Percentiles rank a stretch among this genome's conserved stretches.
These are phyloP conservation scores for Sphinx pinastri DNA, from an alignment of 2,888 invertebrate genomes.

Conservation along the genomic window DNA sequence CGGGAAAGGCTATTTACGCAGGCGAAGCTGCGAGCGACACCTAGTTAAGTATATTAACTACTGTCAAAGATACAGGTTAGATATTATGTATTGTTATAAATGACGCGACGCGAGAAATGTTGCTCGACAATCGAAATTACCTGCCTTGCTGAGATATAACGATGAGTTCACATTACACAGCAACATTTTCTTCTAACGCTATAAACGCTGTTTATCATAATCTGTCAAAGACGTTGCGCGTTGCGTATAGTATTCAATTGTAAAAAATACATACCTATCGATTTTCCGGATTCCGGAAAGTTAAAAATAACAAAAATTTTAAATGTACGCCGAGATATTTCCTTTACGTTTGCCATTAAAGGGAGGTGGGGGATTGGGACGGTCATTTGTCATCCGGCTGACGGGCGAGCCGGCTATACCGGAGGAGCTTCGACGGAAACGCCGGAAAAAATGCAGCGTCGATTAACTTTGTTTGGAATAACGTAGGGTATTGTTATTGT, in stretches of 20 bases:
- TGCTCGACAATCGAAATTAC: no score
- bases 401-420: constrained; percentile 9
- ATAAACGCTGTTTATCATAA: no score
- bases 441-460: constrained; percentile 9
- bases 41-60: no score
- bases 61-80: no score
- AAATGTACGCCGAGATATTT: constrained; percentile 5
- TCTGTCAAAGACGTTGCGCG: not conserved
- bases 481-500: not conserved
- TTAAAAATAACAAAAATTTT: constrained; percentile 11
- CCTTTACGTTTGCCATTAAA: constrained; percentile 11
- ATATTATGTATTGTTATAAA: no score
- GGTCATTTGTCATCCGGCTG: constrained; percentile 16
- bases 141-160: no score
- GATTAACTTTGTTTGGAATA: constrained; percentile 7
- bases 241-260: no score
- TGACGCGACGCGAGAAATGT: no score
- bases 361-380: not conserved
- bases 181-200: no score
- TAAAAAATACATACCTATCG: not conserved
- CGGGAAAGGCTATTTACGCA: no score
- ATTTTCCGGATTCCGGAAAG: not conserved
- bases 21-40: no score
- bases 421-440: constrained; percentile 10
- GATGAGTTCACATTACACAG: no score